Conservation (phyloP, 2,113 vertebrate species). For the Brevimyrus niger region DNA sequence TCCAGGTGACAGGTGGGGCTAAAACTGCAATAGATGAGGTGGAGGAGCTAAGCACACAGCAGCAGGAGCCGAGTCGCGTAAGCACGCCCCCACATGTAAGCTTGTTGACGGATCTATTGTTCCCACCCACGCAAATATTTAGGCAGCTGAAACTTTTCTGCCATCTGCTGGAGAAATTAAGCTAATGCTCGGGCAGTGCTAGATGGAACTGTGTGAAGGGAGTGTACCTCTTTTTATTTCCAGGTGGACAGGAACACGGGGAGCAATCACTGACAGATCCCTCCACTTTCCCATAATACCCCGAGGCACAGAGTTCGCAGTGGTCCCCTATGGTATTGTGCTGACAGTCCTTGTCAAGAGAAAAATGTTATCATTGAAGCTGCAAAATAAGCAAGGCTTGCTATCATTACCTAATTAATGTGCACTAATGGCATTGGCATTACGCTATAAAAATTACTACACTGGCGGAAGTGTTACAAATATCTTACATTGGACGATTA, state of each 20-base stretch:
- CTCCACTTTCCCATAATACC: conserved; percentile 73
- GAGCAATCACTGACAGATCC: conserved; percentile 75
- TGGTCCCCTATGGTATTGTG: conserved; percentile 72
- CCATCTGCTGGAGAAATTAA: conserved; percentile 8
- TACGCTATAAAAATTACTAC: too few species aligned
- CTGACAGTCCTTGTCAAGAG: conserved; percentile 64
- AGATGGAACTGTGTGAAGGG: not conserved
- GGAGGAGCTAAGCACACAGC: conserved; percentile 1
- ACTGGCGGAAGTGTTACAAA: too few species aligned
- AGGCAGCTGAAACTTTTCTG: not conserved
- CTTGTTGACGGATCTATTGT: not conserved
- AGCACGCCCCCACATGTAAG: not conserved
- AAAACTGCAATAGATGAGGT: conserved; percentile 61
- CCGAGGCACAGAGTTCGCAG: conserved; percentile 70
- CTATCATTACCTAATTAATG: not conserved
- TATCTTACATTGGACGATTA: too few species aligned
- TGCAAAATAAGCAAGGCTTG: not conserved
- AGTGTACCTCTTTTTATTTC: conserved; percentile 64
- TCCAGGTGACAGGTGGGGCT: conserved; percentile 77
- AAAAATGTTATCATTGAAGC: not conserved
- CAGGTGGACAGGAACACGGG: conserved; percentile 75
- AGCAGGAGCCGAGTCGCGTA: not conserved
- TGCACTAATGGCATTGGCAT: too few species aligned
- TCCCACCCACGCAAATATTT: not conserved
- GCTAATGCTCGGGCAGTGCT: not conserved